Percentiles rank a stretch among this genome's conserved stretches.
Conservation (phyloP, 2,888 invertebrate genomes). For the Eristalis arbustorum region DNA sequence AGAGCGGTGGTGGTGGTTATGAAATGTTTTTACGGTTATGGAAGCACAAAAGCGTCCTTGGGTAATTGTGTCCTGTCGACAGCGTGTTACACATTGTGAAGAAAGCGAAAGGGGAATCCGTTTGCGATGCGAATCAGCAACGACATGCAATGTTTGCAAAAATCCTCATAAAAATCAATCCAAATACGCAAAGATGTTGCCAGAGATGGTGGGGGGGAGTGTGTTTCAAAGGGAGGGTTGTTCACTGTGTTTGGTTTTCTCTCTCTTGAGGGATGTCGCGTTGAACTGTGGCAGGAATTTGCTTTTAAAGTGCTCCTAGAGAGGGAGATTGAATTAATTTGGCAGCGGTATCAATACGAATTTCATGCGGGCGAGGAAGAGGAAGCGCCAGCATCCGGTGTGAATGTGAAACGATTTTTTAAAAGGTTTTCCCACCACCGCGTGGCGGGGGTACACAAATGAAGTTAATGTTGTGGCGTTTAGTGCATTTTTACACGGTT, state of each 20-base stretch:
- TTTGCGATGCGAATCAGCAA: slow-evolving; percentile 14
- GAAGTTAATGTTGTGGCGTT: background rate
- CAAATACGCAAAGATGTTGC: slow-evolving; percentile 2
- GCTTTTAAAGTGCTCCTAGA: background rate
- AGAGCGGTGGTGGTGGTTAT: slow-evolving; percentile 7
- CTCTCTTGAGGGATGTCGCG: background rate
- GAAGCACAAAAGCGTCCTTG: background rate
- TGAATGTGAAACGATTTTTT: background rate
- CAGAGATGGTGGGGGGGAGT: background rate
- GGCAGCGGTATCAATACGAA: background rate
- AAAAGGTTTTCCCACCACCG: background rate
- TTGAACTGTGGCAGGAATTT: background rate
- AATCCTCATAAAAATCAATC: slow-evolving; percentile 23
- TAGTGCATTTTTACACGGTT: background rate
- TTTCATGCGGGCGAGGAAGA: background rate
- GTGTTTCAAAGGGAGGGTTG: background rate
- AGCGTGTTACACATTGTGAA: slow-evolving; percentile 43
- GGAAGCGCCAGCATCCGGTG: background rate
- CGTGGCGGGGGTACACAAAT: background rate
- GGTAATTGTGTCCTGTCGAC: slow-evolving; percentile 42
- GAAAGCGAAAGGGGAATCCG: background rate
- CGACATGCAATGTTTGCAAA: slow-evolving; percentile 32
- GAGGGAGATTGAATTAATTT: background rate
- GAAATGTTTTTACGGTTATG: slow-evolving; percentile 37
- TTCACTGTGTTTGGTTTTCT: background rate